Evolutionary conservation across 2,113 vertebrate species (phyloP).

Genomic region (Grammomys surdaster): DNA sequence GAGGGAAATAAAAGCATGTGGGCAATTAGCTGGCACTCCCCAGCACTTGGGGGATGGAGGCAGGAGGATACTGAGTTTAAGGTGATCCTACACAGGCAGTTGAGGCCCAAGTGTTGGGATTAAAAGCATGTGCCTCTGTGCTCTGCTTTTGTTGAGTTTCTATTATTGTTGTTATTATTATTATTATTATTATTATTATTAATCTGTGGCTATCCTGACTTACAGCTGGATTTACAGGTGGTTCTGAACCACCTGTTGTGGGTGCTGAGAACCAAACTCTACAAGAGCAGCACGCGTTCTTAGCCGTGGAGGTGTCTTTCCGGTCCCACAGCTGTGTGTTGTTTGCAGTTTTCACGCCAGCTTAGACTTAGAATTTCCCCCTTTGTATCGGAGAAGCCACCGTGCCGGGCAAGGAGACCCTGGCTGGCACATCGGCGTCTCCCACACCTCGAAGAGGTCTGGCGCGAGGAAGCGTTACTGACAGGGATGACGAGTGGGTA

Average conservation of each 20-base stretch:
- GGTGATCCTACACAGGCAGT: not conserved
- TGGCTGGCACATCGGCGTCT: not conserved
- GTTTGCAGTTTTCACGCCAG: not conserved
- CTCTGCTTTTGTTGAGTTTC: not conserved
- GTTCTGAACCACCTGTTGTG: not conserved
- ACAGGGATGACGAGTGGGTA: conserved; percentile 64
- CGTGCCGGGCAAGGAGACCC: not conserved
- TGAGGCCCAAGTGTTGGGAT: not conserved
- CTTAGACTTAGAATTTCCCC: not conserved
- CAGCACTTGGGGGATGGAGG: not conserved
- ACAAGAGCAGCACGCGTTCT: not conserved
- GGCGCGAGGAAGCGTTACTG: not conserved
- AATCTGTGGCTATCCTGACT: not conserved
- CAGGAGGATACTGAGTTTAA: not conserved
- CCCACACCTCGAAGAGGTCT: not conserved
- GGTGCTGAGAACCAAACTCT: not conserved
- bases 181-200: too few species aligned
- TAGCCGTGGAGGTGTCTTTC: not conserved
- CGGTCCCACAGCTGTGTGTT: not conserved
- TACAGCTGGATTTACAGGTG: not conserved
- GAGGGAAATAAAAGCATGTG: not conserved
- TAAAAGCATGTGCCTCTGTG: not conserved
- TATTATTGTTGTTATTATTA: not conserved
- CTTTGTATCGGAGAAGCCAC: not conserved
- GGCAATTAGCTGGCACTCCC: too few species aligned